Evolutionary conservation across 1,140 invertebrate genomes (phyloP).

Genomic region (Muscidifurax raptorellus): DNA sequence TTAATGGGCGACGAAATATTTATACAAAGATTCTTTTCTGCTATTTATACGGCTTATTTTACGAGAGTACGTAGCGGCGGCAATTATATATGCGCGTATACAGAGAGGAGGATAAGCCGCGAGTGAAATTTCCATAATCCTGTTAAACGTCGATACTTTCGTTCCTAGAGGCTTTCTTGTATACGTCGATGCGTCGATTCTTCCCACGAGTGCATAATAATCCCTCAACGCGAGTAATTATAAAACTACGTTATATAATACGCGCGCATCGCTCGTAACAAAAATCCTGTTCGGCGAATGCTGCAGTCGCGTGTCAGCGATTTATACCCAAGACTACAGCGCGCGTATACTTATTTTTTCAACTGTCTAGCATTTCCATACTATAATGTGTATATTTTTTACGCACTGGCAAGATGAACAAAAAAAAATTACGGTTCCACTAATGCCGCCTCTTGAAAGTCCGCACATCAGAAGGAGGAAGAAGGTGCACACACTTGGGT

Average conservation of each 20-base stretch:
- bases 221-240: not conserved
- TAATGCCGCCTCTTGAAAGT: not conserved
- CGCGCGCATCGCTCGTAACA: not conserved
- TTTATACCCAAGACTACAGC: not conserved
- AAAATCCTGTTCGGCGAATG: not conserved
- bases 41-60: too few relatives aligned
- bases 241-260: not conserved
- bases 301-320: not conserved
- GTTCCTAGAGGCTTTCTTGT: too few relatives aligned
- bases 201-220: not conserved
- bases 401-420: not conserved
- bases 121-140: too few relatives aligned
- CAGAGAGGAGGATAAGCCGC: too few relatives aligned
- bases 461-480: not conserved
- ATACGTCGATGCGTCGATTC: not conserved
- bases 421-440: too few relatives aligned
- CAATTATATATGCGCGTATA: too few relatives aligned
- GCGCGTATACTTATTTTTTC: not conserved
- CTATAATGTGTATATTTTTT: not conserved
- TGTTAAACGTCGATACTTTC: too few relatives aligned
- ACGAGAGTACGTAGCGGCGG: too few relatives aligned
- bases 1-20: not conserved
- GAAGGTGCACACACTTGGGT: not conserved
- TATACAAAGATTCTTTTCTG: too few relatives aligned
- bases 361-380: not conserved